phyloP scores from a whole-genome alignment of 2,797 vertebrate species.

The Syngnathus acus region DNA sequence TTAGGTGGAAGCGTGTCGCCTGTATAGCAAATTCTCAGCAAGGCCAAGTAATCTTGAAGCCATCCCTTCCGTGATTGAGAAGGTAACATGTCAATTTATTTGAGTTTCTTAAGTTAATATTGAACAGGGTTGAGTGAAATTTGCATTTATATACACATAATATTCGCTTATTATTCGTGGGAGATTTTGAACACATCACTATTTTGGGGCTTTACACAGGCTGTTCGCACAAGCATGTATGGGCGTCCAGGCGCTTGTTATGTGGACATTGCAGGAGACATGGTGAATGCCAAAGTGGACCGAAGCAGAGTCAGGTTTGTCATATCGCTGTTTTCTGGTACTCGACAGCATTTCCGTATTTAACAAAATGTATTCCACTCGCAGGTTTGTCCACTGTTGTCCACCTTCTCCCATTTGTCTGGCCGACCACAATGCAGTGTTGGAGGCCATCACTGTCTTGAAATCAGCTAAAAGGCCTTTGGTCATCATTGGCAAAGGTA shows the following conservation, averaged over 20 bases:
- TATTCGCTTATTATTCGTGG: not conserved
- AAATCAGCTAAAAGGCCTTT: conserved; percentile 78
- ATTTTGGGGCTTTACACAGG: conserved; percentile 59
- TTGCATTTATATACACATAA: not conserved
- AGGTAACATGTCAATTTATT: conserved; percentile 63
- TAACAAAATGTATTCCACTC: conserved; percentile 7
- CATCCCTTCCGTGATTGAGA: conserved; percentile 87
- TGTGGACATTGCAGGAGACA: conserved; percentile 89
- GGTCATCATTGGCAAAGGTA: conserved; percentile 93
- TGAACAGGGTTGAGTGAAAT: not conserved
- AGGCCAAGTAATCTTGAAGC: conserved; percentile 81
- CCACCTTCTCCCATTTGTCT: conserved; percentile 76
- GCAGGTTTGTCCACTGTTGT: conserved; percentile 73
- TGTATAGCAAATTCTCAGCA: conserved; percentile 89
- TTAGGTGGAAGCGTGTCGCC: conserved; percentile 90
- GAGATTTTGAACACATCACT: too few relatives aligned
- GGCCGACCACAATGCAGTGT: conserved; percentile 67
- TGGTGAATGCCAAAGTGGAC: conserved; percentile 80
- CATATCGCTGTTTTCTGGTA: conserved; percentile 11
- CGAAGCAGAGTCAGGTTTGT: conserved; percentile 77
- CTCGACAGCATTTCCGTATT: not conserved
- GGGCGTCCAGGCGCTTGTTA: conserved; percentile 93
- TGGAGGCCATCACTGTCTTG: conserved; percentile 65
- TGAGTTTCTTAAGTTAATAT: conserved; percentile 1
- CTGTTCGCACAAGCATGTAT: conserved; percentile 86